Conservation (phyloP, 2,888 invertebrate genomes). For the Drosophila nr. medialis region DNA sequence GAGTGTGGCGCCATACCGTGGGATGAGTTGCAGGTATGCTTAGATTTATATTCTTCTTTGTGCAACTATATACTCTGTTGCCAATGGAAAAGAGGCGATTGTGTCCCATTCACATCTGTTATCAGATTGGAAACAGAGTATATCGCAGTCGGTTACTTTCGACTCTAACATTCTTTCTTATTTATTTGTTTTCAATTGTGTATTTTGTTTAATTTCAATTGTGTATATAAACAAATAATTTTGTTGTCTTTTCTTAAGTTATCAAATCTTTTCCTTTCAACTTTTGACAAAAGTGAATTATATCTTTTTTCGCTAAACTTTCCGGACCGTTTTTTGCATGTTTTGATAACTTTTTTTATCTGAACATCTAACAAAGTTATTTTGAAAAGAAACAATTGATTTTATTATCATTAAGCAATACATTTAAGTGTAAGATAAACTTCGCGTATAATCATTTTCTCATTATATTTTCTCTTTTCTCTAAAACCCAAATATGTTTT, state of each 20-base stretch:
- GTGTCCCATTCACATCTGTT: neutral
- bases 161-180: neutral
- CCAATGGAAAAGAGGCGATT: neutral
- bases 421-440: conserved; percentile 70
- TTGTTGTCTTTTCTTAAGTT: conserved; percentile 27
- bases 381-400: conserved; percentile 6
- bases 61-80: neutral
- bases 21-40: conserved; percentile 95
- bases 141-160: neutral
- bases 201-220: conserved; percentile 28
- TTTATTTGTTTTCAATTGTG: conserved; percentile 17
- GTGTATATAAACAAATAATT: conserved; percentile 49
- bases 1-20: conserved; percentile 95
- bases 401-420: conserved; percentile 37
- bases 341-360: conserved; percentile 60
- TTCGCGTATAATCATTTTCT: conserved; percentile 75
- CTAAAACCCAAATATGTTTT: conserved; percentile 56
- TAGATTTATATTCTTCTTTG: neutral
- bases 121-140: neutral
- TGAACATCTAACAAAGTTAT: conserved; percentile 47
- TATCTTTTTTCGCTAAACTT: conserved; percentile 50
- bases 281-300: conserved; percentile 25
- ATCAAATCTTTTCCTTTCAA: conserved; percentile 13
- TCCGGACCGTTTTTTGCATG: conserved; percentile 64
- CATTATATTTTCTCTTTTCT: conserved; percentile 80